Percentiles rank a stretch among this genome's conserved stretches.
Evolutionary conservation across 2,888 invertebrate genomes (phyloP).

Genomic region (Mycogona germanica): DNA sequence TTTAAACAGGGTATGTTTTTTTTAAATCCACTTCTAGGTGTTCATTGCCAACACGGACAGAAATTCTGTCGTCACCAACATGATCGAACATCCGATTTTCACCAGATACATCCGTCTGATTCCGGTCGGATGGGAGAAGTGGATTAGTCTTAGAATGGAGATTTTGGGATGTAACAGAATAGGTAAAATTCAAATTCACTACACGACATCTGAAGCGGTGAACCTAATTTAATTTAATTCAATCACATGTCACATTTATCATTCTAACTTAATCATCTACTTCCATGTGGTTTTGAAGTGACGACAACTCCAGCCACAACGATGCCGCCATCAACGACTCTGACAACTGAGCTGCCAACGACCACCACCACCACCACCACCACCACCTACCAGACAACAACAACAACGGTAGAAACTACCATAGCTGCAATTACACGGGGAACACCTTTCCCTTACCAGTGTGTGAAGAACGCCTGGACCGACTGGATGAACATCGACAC

Average conservation of each 20-base stretch:
- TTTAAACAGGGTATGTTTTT: neutral
- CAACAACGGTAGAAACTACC: neutral
- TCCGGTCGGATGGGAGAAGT: constrained; percentile 27
- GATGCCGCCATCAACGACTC: neutral
- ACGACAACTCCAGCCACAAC: neutral
- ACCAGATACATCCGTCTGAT: constrained; percentile 30
- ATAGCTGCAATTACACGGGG: constrained; percentile 17
- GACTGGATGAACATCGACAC: constrained; percentile 28
- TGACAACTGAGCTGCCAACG: neutral
- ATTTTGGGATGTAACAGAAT: constrained; percentile 30
- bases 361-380: neutral
- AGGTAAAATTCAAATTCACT: no score
- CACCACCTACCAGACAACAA: neutral
- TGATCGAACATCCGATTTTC: constrained; percentile 29
- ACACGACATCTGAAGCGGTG: neutral
- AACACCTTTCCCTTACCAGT: constrained; percentile 17
- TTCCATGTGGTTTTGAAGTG: neutral
- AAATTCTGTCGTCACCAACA: constrained; percentile 27
- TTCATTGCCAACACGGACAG: constrained; percentile 31
- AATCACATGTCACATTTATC: no score
- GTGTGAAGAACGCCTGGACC: constrained; percentile 26
- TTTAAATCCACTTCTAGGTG: constrained; percentile 24
- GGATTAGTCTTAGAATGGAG: constrained; percentile 31
- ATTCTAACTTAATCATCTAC: no score
- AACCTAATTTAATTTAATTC: no score